These are phyloP conservation scores for Drosophila biarmipes DNA, from an alignment of 1,140 invertebrate genomes.

Conservation along the genomic window DNA sequence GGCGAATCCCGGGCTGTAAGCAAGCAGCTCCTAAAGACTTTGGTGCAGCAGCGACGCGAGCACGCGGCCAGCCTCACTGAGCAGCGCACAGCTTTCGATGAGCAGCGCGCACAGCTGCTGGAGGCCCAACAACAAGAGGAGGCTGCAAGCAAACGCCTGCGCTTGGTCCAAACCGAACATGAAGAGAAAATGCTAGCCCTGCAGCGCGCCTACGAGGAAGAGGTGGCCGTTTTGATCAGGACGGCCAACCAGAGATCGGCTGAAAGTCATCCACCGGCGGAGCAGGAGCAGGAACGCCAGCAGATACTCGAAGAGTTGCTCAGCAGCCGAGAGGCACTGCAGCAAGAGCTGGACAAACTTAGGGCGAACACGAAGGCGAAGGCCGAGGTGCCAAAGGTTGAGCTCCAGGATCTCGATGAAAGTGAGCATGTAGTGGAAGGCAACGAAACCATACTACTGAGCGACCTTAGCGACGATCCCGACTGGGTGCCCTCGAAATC, in stretches of 20 bases:
- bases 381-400: neutral
- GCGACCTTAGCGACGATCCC: slow-evolving; percentile 86
- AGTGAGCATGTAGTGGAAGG: slow-evolving; percentile 8
- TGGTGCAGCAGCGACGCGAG: slow-evolving; percentile 71
- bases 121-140: slow-evolving; percentile 41
- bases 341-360: slow-evolving; percentile 73
- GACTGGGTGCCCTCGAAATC: slow-evolving; percentile 86
- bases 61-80: slow-evolving; percentile 51
- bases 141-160: slow-evolving; percentile 38
- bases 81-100: slow-evolving; percentile 55
- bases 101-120: slow-evolving; percentile 43
- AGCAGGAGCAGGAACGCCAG: slow-evolving; percentile 31
- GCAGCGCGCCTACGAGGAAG: slow-evolving; percentile 85
- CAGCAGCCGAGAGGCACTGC: slow-evolving; percentile 76
- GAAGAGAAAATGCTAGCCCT: slow-evolving; percentile 64
- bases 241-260: slow-evolving; percentile 45
- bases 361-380: slow-evolving; percentile 3
- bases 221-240: slow-evolving; percentile 80
- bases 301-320: slow-evolving; percentile 85
- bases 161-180: slow-evolving; percentile 54
- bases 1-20: slow-evolving; percentile 86
- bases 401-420: neutral
- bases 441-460: neutral
- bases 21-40: slow-evolving; percentile 62
- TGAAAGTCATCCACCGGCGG: slow-evolving; percentile 1